Evolutionary conservation across 2,888 invertebrate genomes (phyloP), one percentile per base, ranked within the genome.

Genomic region (Polyommatus icarus): DNA sequence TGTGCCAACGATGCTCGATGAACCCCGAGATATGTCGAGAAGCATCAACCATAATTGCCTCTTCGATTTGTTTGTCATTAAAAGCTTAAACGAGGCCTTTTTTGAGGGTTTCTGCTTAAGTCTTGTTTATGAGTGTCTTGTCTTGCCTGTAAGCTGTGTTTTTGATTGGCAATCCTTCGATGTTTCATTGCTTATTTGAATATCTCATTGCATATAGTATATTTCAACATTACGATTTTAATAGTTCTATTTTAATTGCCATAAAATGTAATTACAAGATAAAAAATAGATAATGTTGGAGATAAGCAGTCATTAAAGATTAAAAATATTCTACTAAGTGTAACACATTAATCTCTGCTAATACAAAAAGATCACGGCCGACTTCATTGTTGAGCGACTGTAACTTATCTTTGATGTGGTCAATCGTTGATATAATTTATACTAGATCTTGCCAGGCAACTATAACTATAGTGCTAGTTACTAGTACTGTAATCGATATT

Each of bases 341-440:
- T 67, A 29, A 67, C 29, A 67, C 67, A 24, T 24, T 29, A 20
- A 29, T 67, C 67, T 20, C 29, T 4, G 67, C 67, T 24, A 61
- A 61, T 61, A 15, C 29, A 67, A 67, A 29, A 67, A 29, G 67
- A 29, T 67, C 67, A 67, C 6, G 67, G 67, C 67, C 67, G 67
- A 4, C 67, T 67, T 67, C 29, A 67, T 67, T 67, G 67, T 67
- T 67, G 29, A 67, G 67, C 59, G 20, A 24, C 24, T 61, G 59
- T 61, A 24, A 67, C 24, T 67, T 67, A 67, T 15, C 67, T 67
- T 15, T 67, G 10, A 61, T 67, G 61, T 67, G 61, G 61, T 20
- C 24, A 20, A 10, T 59, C 24, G 20, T 59, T 59, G 20, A 59
- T 59, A 59, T 59, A 59, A 59, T 59, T 15, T 54, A 54, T 12